A percentile compares a stretch with the other conserved stretches of the same genome.
Evolutionary conservation across 2,888 invertebrate species (phyloP).

Genomic region (Epirrhoe alternata): DNA sequence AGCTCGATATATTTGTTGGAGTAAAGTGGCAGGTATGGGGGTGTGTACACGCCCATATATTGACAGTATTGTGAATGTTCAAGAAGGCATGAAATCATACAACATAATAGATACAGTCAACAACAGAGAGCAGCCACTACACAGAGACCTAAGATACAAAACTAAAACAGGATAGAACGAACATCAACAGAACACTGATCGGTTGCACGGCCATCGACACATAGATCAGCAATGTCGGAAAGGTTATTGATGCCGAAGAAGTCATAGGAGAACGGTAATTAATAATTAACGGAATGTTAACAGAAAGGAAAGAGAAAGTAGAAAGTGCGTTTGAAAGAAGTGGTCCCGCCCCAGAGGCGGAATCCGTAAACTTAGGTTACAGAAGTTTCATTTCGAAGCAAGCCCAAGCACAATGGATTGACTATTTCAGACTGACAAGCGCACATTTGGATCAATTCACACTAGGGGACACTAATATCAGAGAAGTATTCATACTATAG

Average conservation of each 20-base stretch:
- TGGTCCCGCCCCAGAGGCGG: slow-evolving; percentile 63
- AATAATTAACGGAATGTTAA: slow-evolving; percentile 60
- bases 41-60: slow-evolving; percentile 79
- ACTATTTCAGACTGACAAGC: slow-evolving; percentile 72
- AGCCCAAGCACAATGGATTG: slow-evolving; percentile 81
- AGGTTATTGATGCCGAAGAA: slow-evolving; percentile 56
- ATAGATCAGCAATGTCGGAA: slow-evolving; percentile 62
- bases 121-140: slow-evolving; percentile 86
- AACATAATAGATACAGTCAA: slow-evolving; percentile 84
- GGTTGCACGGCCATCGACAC: slow-evolving; percentile 51
- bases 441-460: slow-evolving; percentile 67
- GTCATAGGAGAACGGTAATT: slow-evolving; percentile 56
- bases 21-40: slow-evolving; percentile 80
- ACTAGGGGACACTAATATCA: slow-evolving; percentile 68
- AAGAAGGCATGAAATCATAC: slow-evolving; percentile 84
- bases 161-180: slow-evolving; percentile 78
- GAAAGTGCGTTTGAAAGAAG: slow-evolving; percentile 71
- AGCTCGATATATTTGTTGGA: slow-evolving; percentile 83
- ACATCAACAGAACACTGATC: slow-evolving; percentile 70
- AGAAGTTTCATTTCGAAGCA: slow-evolving; percentile 74
- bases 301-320: slow-evolving; percentile 63
- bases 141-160: slow-evolving; percentile 81
- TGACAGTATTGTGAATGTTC: slow-evolving; percentile 84
- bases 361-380: slow-evolving; percentile 61
- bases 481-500: slow-evolving; percentile 71